Evolutionary conservation across 2,797 vertebrate species (phyloP).

Genomic region (Chelmon rostratus): DNA sequence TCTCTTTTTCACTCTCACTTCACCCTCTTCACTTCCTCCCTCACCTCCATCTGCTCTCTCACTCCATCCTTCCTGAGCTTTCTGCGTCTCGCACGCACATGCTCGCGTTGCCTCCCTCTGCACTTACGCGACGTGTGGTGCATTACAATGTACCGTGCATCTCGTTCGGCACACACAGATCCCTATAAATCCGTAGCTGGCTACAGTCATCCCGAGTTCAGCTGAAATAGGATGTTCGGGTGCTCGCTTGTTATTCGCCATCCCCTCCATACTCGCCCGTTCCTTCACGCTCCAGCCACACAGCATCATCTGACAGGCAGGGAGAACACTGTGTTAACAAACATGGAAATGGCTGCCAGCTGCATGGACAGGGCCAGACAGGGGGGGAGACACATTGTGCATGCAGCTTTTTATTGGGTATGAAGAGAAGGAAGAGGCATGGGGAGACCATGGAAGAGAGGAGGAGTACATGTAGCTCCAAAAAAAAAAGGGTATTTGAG

Average conservation of each 20-base stretch:
- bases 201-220: constrained; percentile 43
- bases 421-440: constrained; percentile 61
- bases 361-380: constrained; percentile 55
- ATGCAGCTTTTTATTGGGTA: constrained; percentile 76
- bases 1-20: constrained; percentile 72
- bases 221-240: constrained; percentile 39
- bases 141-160: constrained; percentile 59
- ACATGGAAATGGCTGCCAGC: constrained; percentile 75
- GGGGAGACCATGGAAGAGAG: constrained; percentile 44
- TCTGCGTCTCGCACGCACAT: constrained; percentile 65
- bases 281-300: constrained; percentile 45
- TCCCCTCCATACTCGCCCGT: constrained; percentile 20
- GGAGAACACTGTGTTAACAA: constrained; percentile 73
- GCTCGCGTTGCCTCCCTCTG: constrained; percentile 37
- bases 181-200: constrained; percentile 54
- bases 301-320: constrained; percentile 66
- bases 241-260: background rate
- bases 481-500: constrained; percentile 36
- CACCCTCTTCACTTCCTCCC: constrained; percentile 58
- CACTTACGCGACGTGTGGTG: constrained; percentile 52
- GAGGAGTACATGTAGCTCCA: constrained; percentile 27
- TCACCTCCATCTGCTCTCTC: constrained; percentile 74
- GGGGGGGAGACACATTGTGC: constrained; percentile 48
- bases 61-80: constrained; percentile 58
- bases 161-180: constrained; percentile 48